Percentiles rank a stretch among this genome's conserved stretches.
phyloP scores from a whole-genome alignment of 92 coral and sea anemone genomes.

The Parazoanthus darwini region DNA sequence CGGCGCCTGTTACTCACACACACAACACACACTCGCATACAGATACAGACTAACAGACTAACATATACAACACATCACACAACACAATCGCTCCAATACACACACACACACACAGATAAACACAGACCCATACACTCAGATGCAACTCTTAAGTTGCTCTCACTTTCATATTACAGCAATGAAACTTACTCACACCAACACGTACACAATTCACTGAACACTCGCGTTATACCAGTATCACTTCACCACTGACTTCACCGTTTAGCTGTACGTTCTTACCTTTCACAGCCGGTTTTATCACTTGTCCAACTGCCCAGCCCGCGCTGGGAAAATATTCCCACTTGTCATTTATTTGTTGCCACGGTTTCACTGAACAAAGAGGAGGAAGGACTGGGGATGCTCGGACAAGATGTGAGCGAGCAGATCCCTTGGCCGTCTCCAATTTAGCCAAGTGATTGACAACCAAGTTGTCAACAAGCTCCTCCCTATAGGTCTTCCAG shows the following conservation, averaged over 20 bases:
- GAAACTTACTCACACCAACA: not conserved
- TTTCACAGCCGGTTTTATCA: conserved; percentile 50
- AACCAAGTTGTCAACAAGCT: conserved; percentile 75
- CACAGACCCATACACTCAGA: not conserved
- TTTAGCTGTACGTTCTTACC: conserved; percentile 44
- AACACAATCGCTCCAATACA: not conserved
- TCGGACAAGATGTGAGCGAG: conserved; percentile 57
- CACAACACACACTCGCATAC: not conserved
- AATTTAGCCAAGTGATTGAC: conserved; percentile 52
- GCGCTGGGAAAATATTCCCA: conserved; percentile 72
- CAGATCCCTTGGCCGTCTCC: conserved; percentile 72
- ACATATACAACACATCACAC: not conserved
- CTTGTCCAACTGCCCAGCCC: conserved; percentile 69
- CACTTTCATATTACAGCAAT: not conserved
- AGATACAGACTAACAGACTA: too few relatives aligned
- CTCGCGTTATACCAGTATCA: not conserved
- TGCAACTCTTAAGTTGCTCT: not conserved
- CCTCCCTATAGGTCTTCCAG: conserved; percentile 93
- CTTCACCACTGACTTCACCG: not conserved
- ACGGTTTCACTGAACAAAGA: conserved; percentile 63
- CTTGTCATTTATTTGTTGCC: conserved; percentile 54
- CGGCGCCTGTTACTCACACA: not conserved
- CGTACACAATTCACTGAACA: not conserved
- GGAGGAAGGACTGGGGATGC: conserved; percentile 83
- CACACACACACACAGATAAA: not conserved